phyloP scores from a whole-genome alignment of 2,888 invertebrate species.

The Hetaerina titia region DNA sequence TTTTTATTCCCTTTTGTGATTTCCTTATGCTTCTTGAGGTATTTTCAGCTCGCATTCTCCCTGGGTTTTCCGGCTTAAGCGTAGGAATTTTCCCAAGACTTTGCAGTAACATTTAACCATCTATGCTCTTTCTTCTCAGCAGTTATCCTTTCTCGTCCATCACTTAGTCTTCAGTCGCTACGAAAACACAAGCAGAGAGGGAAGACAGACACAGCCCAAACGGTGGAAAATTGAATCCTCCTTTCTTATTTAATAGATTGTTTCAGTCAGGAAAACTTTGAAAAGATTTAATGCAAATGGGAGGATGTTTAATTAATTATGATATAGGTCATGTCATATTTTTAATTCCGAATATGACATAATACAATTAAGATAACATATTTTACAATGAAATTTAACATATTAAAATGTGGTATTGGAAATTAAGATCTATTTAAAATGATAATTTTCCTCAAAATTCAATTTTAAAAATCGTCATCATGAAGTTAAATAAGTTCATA shows the following conservation, averaged over 20 bases:
- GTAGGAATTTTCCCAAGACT: neutral
- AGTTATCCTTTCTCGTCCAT: neutral
- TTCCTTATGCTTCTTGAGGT: neutral
- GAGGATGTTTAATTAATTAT: neutral
- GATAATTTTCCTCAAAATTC: too few relatives aligned
- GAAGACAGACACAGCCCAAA: conserved; percentile 34
- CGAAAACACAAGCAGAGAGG: neutral
- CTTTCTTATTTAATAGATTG: neutral
- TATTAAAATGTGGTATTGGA: too few relatives aligned
- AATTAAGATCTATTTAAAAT: too few relatives aligned
- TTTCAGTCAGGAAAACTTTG: neutral
- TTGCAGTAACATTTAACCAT: neutral
- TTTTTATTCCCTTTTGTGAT: neutral
- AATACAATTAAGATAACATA: neutral
- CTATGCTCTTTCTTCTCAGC: neutral
- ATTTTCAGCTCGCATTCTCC: neutral
- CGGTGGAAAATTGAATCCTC: neutral
- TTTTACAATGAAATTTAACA: too few relatives aligned
- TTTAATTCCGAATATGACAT: neutral
- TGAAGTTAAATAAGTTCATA: too few relatives aligned
- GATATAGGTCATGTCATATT: neutral
- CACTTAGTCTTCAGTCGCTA: neutral
- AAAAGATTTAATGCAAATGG: neutral
- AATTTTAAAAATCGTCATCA: too few relatives aligned
- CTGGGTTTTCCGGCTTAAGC: too few relatives aligned